Conservation (phyloP, 2,113 vertebrate genomes). For the human region DNA sequence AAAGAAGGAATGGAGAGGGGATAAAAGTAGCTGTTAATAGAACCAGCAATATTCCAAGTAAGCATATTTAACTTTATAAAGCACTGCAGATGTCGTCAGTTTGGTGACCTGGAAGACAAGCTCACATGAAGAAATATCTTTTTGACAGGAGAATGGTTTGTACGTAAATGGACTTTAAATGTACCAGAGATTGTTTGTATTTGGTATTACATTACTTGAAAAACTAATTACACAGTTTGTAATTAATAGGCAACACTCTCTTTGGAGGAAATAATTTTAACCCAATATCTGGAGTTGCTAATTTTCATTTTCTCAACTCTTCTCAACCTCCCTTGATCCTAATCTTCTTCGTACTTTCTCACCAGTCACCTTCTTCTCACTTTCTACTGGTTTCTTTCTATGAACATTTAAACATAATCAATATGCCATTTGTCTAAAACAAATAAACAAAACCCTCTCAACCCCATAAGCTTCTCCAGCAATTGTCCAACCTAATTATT, state of each 20-base stretch:
- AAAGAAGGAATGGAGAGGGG: accelerated
- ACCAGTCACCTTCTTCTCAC: neutral
- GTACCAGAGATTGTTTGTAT: neutral
- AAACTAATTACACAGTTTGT: neutral
- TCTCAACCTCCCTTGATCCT: neutral
- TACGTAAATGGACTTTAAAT: slow-evolving; percentile 44
- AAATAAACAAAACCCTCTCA: neutral
- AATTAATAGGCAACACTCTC: neutral
- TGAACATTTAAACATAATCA: neutral
- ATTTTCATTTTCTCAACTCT: neutral
- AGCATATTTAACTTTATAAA: neutral
- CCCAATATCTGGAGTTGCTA: neutral
- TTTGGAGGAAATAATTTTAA: slow-evolving; percentile 31
- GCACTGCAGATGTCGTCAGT: neutral
- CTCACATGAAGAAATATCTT: slow-evolving; percentile 23
- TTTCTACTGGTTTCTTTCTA: neutral
- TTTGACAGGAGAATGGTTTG: slow-evolving; percentile 6
- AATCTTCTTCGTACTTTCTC: neutral
- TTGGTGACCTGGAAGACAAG: slow-evolving; percentile 51
- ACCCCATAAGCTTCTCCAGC: neutral
- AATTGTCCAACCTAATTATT: neutral
- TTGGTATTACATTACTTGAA: neutral
- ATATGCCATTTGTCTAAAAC: neutral
- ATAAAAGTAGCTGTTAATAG: neutral
- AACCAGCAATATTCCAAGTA: neutral